Conservation (phyloP, 1,140 invertebrate genomes). For the Drosophila obscura region DNA sequence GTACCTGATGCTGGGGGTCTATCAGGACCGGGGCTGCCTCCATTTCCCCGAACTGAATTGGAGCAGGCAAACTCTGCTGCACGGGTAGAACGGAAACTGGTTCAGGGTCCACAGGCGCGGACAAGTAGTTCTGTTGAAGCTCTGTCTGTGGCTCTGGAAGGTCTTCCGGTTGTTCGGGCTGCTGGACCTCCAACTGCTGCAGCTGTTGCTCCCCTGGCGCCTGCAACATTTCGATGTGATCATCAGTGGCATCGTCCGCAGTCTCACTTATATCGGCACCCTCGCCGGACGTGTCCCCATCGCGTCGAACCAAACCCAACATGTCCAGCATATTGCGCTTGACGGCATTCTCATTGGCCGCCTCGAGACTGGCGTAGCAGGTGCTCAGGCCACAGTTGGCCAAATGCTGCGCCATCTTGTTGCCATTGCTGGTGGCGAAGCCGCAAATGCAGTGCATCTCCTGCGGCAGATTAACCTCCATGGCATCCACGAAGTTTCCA, state of each 20-base stretch:
- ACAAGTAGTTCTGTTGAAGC: constrained; percentile 41
- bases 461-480: constrained; percentile 85
- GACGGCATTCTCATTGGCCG: constrained; percentile 86
- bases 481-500: constrained; percentile 83
- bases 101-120: constrained; percentile 41
- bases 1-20: constrained; percentile 64
- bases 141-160: constrained; percentile 25
- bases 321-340: constrained; percentile 86
- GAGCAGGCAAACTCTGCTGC: constrained; percentile 35
- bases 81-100: constrained; percentile 33
- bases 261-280: constrained; percentile 53
- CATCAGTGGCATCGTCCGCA: constrained; percentile 38
- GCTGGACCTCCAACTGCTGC: constrained; percentile 33
- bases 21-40: constrained; percentile 71
- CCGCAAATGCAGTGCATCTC: constrained; percentile 90
- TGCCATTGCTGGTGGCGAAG: constrained; percentile 88
- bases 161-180: constrained; percentile 30
- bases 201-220: constrained; percentile 20
- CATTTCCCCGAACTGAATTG: constrained; percentile 81
- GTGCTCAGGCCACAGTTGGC: constrained; percentile 86
- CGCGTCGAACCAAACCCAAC: constrained; percentile 84
- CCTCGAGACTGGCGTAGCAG: constrained; percentile 86
- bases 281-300: constrained; percentile 73
- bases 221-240: constrained; percentile 32
- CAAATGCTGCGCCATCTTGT: constrained; percentile 87